phyloP scores from a whole-genome alignment of 2,797 vertebrate genomes.

The Apogon hyalosoma region DNA sequence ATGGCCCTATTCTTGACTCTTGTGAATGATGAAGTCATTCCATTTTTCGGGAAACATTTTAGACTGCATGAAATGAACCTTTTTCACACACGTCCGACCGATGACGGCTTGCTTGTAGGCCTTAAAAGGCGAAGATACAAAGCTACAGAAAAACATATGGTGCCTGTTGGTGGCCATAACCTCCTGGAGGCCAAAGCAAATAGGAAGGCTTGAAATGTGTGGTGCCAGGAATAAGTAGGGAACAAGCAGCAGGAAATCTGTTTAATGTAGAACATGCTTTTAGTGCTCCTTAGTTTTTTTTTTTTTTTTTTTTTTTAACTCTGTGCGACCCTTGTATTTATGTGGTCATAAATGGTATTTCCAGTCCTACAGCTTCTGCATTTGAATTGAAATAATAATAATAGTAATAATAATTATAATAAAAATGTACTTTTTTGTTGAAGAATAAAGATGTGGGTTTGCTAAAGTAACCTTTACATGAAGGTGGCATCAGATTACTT shows the following conservation, averaged over 20 bases:
- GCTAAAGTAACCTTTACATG: constrained; percentile 6
- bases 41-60: constrained; percentile 35
- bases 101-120: constrained; percentile 1
- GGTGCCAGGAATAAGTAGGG: constrained; percentile 48
- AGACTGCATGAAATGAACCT: constrained; percentile 19
- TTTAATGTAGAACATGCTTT: constrained; percentile 66
- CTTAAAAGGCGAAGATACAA: constrained; percentile 31
- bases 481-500: constrained; percentile 3
- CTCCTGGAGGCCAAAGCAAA: constrained; percentile 62
- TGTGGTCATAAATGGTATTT: constrained; percentile 36
- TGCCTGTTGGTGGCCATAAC: constrained; percentile 37
- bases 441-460: constrained; percentile 19
- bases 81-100: constrained; percentile 5
- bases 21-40: constrained; percentile 28
- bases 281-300: constrained; percentile 25
- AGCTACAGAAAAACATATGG: constrained; percentile 31
- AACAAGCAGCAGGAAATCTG: constrained; percentile 61
- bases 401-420: not conserved
- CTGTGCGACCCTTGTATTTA: constrained; percentile 45
- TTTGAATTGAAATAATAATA: constrained; percentile 41
- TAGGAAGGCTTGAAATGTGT: constrained; percentile 42
- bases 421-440: not conserved
- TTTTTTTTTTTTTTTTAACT: constrained; percentile 52
- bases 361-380: constrained; percentile 26
- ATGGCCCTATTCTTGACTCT: constrained; percentile 2